These are phyloP conservation scores for Phyllotreta cruciferae DNA, from an alignment of 2,888 invertebrate genomes.

Conservation along the genomic window DNA sequence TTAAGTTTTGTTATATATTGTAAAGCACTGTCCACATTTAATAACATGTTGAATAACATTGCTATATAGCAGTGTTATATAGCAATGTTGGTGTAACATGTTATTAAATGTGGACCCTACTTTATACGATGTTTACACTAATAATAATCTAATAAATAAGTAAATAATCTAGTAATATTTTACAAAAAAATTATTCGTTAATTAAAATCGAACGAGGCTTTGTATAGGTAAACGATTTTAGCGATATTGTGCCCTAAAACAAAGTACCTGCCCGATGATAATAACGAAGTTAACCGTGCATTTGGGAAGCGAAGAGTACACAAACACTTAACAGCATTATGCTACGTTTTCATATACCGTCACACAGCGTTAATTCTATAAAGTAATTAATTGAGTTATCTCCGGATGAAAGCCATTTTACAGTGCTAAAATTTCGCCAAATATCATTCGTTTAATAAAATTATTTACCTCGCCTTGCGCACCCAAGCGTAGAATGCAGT, in stretches of 20 bases:
- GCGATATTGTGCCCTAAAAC: neutral
- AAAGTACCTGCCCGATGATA: neutral
- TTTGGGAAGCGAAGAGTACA: neutral
- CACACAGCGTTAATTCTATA: neutral
- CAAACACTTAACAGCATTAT: neutral
- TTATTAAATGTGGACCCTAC: too few species aligned
- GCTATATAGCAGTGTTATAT: too few species aligned
- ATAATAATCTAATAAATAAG: too few species aligned
- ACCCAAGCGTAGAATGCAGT: slow-evolving; percentile 50
- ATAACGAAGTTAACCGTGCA: slow-evolving; percentile 10
- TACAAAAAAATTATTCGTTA: too few species aligned
- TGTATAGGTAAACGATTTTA: neutral
- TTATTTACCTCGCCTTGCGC: slow-evolving; percentile 46
- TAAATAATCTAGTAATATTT: too few species aligned
- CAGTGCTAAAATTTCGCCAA: neutral
- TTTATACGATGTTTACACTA: too few species aligned
- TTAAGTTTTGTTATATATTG: too few species aligned
- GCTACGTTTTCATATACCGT: neutral
- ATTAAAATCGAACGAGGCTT: too few species aligned
- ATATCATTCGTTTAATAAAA: neutral
- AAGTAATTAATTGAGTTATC: slow-evolving; percentile 3
- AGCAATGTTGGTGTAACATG: too few species aligned
- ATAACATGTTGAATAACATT: too few species aligned
- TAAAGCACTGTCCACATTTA: too few species aligned
- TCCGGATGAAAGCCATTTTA: neutral